These are phyloP conservation scores for Sphaeridia pumilis DNA, from an alignment of 2,888 invertebrate genomes.

Conservation along the genomic window DNA sequence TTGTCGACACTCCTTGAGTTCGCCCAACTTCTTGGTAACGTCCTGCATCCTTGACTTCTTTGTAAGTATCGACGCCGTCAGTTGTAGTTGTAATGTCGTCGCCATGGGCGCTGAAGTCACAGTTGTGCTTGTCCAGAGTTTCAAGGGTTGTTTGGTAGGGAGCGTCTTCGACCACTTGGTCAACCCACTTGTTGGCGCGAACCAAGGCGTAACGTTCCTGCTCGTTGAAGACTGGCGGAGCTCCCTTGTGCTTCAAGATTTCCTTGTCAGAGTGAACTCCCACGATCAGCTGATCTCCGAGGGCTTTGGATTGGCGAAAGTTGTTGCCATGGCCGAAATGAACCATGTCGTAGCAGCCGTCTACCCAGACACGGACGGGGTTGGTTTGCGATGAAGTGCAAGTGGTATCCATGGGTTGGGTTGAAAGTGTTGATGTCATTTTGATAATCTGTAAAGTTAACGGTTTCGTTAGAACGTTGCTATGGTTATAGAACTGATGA, in stretches of 20 bases:
- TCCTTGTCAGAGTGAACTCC: conserved; percentile 96
- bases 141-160: conserved; percentile 96
- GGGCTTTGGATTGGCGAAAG: conserved; percentile 87
- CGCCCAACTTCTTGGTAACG: conserved; percentile 62
- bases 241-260: conserved; percentile 87
- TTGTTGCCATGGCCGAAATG: conserved; percentile 99
- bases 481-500: too few species aligned
- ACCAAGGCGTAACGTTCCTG: conserved; percentile 93
- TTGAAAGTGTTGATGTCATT: too few species aligned
- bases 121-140: conserved; percentile 85
- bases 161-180: conserved; percentile 94
- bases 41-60: conserved; percentile 74
- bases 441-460: too few species aligned
- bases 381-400: too few species aligned
- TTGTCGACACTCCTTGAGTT: conserved; percentile 95
- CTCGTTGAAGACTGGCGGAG: conserved; percentile 87
- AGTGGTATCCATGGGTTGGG: too few species aligned
- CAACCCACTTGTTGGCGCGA: conserved; percentile 97
- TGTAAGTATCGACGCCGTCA: conserved; percentile 93
- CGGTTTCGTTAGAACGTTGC: too few species aligned
- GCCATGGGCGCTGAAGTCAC: conserved; percentile 98
- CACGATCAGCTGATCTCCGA: conserved; percentile 87
- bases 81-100: conserved; percentile 97
- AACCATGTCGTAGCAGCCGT: conserved; percentile 78
- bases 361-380: conserved; percentile 18